Base-by-base conservation (phyloP, 2,113 vertebrate genomes). In the Ailurus styani region DNA sequence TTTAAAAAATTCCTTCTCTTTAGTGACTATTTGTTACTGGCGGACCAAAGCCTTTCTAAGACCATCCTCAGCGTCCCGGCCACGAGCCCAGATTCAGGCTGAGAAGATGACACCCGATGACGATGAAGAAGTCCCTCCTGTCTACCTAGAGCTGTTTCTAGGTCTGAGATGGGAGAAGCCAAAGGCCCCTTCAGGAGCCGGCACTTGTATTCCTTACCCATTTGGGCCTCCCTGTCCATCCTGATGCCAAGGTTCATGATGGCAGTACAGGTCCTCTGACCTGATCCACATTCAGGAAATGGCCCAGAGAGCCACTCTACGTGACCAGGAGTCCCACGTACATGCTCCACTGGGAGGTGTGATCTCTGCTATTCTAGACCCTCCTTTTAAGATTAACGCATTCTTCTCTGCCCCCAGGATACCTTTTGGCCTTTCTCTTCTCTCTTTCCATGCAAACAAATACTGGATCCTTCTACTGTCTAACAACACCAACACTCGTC, bases 1-100 rank as follows among this genome's bases (percentile, higher is more conserved):
- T 55, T 62, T 23, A 75, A 75, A 95, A 54, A 60, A 68, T 84
- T 40, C 66, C 78, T 91, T 27, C 50, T 77, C 72, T 87, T 87
- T 47, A 23, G 88, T 91, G 75, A 83, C 54, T 78, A 15, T n/a
- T 75, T 34, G 29, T 84, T 62, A 62, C 52, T 20, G 21, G 7
- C 18, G 8, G 55, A 89, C 25, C 11, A 45, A 70, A 37, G 50
- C n/a, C 62, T 92, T 91, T 73, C 42, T 42, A 3, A 40, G 62
- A 64, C 29, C 8, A 84, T 37, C 20, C 20, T 84, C 52, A 20
- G 84, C 0, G 8, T 37, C 54, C 40, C 50, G 3, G 31, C 25
- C 50, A 42, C 0, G 2, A 54, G 64, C 18, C 45, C 29, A 47
- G 68, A 31, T 34, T 86, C 60, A 50, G 68, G 62, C 81, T 21